These are phyloP conservation scores for Callyntrura guangdongensis DNA, from an alignment of 2,888 invertebrate genomes.

Conservation along the genomic window DNA sequence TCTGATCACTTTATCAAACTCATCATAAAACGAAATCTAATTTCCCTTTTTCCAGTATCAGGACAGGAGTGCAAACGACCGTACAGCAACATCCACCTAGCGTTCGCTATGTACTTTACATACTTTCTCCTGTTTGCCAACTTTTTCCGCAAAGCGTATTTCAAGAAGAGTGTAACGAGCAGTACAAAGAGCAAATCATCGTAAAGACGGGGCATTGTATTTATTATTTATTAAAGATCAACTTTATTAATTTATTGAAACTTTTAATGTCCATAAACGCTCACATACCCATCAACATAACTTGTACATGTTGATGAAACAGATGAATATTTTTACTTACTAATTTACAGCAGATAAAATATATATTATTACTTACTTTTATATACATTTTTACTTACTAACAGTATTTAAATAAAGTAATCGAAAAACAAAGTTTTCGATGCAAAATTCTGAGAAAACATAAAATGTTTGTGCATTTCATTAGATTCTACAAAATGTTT, in stretches of 20 bases:
- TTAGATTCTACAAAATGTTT: too few relatives aligned
- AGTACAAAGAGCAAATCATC: conserved; percentile 52
- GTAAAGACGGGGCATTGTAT: too few relatives aligned
- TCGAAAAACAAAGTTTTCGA: too few relatives aligned
- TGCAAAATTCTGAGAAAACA: too few relatives aligned
- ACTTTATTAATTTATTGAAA: background rate
- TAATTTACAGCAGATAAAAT: background rate
- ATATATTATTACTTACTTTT: too few relatives aligned
- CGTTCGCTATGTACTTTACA: conserved; percentile 77
- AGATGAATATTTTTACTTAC: background rate
- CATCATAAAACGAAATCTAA: too few relatives aligned
- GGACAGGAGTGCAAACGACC: conserved; percentile 93
- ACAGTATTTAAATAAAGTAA: too few relatives aligned
- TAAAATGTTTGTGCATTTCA: too few relatives aligned
- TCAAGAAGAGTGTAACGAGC: conserved; percentile 87
- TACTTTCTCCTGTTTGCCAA: conserved; percentile 85
- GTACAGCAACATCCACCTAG: conserved; percentile 87
- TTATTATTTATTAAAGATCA: too few relatives aligned
- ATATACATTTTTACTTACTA: too few relatives aligned
- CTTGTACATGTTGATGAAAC: background rate
- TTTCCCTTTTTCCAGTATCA: conserved; percentile 77
- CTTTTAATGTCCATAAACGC: background rate
- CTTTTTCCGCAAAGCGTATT: conserved; percentile 90
- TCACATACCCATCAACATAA: background rate
- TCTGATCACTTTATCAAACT: too few relatives aligned